A percentile compares a stretch with the other conserved stretches of the same genome.
These are phyloP conservation scores for Thyatira batis DNA, from an alignment of 2,888 invertebrate species.

Conservation along the genomic window DNA sequence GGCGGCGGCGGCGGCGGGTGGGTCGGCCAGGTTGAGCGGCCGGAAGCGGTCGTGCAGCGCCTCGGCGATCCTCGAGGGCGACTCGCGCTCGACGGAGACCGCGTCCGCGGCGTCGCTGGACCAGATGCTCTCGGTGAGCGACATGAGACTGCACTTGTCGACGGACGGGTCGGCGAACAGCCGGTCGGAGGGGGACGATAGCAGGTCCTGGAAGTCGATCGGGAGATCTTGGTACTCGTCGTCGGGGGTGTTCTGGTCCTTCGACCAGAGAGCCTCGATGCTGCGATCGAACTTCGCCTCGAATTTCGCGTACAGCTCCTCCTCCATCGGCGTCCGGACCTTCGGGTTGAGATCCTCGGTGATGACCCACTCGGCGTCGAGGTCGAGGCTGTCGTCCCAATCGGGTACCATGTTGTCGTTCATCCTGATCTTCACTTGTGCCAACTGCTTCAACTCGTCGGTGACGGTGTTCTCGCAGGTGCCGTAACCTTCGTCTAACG, in stretches of 20 bases:
- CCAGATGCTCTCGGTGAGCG: constrained; percentile 63
- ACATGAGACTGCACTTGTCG: constrained; percentile 59
- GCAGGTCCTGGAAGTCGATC: constrained; percentile 82
- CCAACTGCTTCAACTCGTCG: constrained; percentile 59
- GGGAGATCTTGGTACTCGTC: constrained; percentile 84
- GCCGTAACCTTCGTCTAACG: constrained; percentile 77
- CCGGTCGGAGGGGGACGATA: constrained; percentile 82
- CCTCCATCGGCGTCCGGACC: constrained; percentile 65
- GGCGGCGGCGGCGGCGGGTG: constrained; percentile 37
- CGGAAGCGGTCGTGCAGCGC: constrained; percentile 54
- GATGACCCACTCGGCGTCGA: constrained; percentile 61
- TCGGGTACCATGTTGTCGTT: constrained; percentile 59
- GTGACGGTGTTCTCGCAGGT: constrained; percentile 77
- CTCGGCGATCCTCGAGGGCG: constrained; percentile 45
- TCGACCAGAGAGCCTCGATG: constrained; percentile 86
- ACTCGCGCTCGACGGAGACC: constrained; percentile 29
- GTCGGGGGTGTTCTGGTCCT: constrained; percentile 75
- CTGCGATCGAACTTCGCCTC: constrained; percentile 87
- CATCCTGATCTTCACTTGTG: constrained; percentile 46
- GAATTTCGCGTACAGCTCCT: constrained; percentile 82
- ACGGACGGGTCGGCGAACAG: constrained; percentile 66
- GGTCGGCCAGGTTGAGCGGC: constrained; percentile 52
- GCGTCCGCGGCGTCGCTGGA: constrained; percentile 45
- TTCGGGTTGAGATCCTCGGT: constrained; percentile 56
- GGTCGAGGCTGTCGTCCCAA: constrained; percentile 64